phyloP scores from a whole-genome alignment of 2,888 invertebrate species.

The Amaurobius ferox region DNA sequence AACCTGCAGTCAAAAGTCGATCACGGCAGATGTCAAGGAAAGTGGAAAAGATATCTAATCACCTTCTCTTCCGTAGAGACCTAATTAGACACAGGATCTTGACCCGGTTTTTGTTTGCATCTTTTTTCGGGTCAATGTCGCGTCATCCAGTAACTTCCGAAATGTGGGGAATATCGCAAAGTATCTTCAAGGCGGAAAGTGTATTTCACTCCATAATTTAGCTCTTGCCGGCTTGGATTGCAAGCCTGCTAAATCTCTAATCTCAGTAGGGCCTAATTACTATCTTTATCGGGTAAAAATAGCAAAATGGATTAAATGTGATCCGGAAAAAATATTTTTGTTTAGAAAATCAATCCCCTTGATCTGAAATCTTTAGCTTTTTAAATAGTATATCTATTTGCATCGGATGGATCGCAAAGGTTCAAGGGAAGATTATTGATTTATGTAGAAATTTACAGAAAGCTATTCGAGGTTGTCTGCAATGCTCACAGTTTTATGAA shows the following conservation, averaged over 20 bases:
- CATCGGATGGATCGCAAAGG: too few species aligned
- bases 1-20: neutral
- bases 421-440: too few species aligned
- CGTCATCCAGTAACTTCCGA: neutral
- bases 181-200: neutral
- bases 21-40: conserved; percentile 13
- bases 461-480: too few species aligned
- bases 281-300: too few species aligned
- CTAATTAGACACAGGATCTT: conserved; percentile 21
- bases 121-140: conserved; percentile 53
- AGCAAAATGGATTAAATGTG: too few species aligned
- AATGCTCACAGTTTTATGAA: too few species aligned
- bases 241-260: neutral
- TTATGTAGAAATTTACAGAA: too few species aligned
- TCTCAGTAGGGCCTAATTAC: neutral
- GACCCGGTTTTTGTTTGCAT: conserved; percentile 27
- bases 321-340: too few species aligned
- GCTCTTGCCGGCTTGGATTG: neutral
- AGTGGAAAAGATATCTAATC: neutral
- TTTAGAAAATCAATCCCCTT: too few species aligned
- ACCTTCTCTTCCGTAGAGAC: neutral
- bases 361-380: too few species aligned
- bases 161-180: neutral
- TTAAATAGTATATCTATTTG: too few species aligned
- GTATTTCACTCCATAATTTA: neutral